Evolutionary conservation across 2,888 invertebrate genomes (phyloP), one percentile per base, ranked within the genome.

Genomic region (Hydrotaea diabolus): DNA sequence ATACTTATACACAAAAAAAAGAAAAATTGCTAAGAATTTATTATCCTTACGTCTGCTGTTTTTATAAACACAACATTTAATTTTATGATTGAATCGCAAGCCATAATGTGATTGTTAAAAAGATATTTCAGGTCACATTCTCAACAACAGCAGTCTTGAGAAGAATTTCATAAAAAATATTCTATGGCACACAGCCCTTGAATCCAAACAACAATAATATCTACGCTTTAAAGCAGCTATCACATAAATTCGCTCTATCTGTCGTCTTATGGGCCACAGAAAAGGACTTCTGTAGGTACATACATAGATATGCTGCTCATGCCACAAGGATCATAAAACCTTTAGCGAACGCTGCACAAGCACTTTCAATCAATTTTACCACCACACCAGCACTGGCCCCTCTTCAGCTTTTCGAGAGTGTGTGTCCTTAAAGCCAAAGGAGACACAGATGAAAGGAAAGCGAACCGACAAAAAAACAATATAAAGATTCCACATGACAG

Each of bases 361-460:
- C 62, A 76, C 71, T 64, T 76, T 76, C 76, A 76, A 76, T 81
- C 64, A 81, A 77, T 77, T 81, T 72, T 57, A 78, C 46, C 69
- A 21, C 7, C 39, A 66, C 17, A 17, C 31, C 26, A 11, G 8
- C 31, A 31, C 31, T 4, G 31, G 3, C 31, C 31, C 55, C 59
- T 59, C 26, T 49, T 23, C 26, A 59, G 4, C 59, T 59, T 21
- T 11, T 11, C 4, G 17, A 9, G 19, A 1, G 19, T 11, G 23
- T 9, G 23, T 57, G 11, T 57, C 43, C 17, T 36, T 9, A 17
- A 39, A 66, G 19, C 39, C 9, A 69, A 69, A 69, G 43, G 46
- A 23, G 21, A 17, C 49, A 31, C 26, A 1, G 36, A 7, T 13
- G n/a, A n/a, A 49, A 49, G 13, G 9, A 19, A 15, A 69, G 23